These are phyloP conservation scores for Odobenus rosmarus DNA, from an alignment of 2,113 vertebrate species.

Conservation along the genomic window DNA sequence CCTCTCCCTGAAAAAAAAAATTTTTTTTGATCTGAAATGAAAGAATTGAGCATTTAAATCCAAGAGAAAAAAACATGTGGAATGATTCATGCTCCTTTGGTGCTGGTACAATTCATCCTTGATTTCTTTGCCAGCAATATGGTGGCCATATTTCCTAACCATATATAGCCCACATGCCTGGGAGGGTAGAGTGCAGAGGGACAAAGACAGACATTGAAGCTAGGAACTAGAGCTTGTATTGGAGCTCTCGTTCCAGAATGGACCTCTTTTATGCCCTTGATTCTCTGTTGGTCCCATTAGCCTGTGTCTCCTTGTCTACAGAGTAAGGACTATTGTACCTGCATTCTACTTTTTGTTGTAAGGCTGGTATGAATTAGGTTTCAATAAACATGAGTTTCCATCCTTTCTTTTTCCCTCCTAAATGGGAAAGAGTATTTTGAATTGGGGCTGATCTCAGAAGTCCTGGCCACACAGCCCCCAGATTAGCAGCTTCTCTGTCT, in stretches of 20 bases:
- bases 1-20: background rate
- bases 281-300: background rate
- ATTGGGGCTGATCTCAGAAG: background rate
- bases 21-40: background rate
- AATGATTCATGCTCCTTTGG: background rate
- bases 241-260: too few species aligned
- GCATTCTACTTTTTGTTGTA: rapidly evolving
- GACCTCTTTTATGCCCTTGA: rapidly evolving
- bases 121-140: background rate
- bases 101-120: background rate
- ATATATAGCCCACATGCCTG: rapidly evolving
- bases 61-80: background rate
- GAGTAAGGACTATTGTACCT: rapidly evolving
- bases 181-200: background rate
- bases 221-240: rapidly evolving
- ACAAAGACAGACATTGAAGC: background rate
- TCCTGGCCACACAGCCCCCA: too few species aligned
- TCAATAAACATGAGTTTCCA: background rate
- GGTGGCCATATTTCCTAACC: background rate
- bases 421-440: background rate
- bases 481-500: background rate
- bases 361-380: background rate
- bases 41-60: background rate
- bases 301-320: rapidly evolving
- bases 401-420: background rate